Base-by-base conservation (phyloP, 2,113 vertebrate species). In the Oriolus oriolus region DNA sequence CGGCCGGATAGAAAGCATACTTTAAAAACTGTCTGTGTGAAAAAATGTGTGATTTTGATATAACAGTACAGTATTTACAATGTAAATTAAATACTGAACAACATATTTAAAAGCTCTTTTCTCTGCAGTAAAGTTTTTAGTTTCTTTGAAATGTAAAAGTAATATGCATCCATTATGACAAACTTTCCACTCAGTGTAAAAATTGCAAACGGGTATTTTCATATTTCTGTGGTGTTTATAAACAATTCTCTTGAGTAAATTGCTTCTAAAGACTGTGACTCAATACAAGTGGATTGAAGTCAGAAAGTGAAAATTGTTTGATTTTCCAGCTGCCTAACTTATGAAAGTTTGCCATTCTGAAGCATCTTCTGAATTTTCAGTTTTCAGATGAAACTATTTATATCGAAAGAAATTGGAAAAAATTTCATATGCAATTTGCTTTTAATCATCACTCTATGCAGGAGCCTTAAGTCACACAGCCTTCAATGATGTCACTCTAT, bases 141-240 rank as follows among this genome's bases (percentile, higher is more conserved):
- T 49, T 61, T 50, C 24, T 78, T 74, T 41, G 16, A 63, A 83
- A 87, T 52, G 41, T 19, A 47, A 41, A 31, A 41, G 4, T 16
- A 31, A 35, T 41, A 2, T 33, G 41, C 11, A 22, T 33, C n/a
- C 2, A 33, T 63, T 61, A 78, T 33, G 15, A 60, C 56, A 68
- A 22, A 5, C 5, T 31, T 77, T 49, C 24, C 16, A 45, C n/a
- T 7, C 9, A 31, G 10, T 53, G 7, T 49, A 37, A 65, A 10
- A 47, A 5, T 9, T 8, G 13, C 3, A 1, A 11, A 23, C 3
- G 14, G 12, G 7, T 39, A 6, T 57, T 30, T 54, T 28, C 10
- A 9, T 74, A 68, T 45, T 56, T 75, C n/a, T 74, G 3, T 45
- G 2, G 6, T 19, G 7, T 50, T 83, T 87, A 35, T 35, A 35